These are phyloP conservation scores for Pelochelys cantorii DNA, from an alignment of 2,797 vertebrate species.

Conservation along the genomic window DNA sequence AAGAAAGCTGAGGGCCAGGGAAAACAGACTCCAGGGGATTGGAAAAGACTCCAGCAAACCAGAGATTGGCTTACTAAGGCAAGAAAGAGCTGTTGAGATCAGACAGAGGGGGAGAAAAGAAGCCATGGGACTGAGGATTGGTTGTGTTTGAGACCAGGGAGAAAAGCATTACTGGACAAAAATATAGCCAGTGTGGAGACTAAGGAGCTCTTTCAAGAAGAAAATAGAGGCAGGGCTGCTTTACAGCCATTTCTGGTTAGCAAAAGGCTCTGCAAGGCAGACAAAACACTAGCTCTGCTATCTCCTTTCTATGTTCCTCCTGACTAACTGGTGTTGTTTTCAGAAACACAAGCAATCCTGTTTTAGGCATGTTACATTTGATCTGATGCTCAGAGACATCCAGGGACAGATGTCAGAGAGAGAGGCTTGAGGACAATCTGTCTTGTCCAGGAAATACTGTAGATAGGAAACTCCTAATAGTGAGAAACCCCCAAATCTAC, in stretches of 20 bases:
- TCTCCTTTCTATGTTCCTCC: not conserved
- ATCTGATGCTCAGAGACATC: conserved; percentile 8
- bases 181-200: not conserved
- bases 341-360: conserved; percentile 14
- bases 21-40: not conserved
- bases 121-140: not conserved
- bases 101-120: not conserved
- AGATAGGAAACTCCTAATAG: not conserved
- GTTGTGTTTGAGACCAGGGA: not conserved
- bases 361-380: not conserved
- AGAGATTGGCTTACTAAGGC: not conserved
- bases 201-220: not conserved
- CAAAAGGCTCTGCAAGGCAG: not conserved
- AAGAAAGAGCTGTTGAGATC: not conserved
- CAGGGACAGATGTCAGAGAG: not conserved
- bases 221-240: not conserved
- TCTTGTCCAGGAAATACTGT: not conserved
- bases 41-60: not conserved
- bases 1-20: not conserved
- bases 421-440: not conserved
- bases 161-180: not conserved
- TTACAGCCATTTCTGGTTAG: not conserved
- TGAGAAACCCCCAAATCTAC: not conserved
- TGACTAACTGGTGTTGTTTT: not conserved
- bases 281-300: fast-evolving